Base-by-base conservation (phyloP, 2,888 invertebrate species). In the Synergus japonicus region DNA sequence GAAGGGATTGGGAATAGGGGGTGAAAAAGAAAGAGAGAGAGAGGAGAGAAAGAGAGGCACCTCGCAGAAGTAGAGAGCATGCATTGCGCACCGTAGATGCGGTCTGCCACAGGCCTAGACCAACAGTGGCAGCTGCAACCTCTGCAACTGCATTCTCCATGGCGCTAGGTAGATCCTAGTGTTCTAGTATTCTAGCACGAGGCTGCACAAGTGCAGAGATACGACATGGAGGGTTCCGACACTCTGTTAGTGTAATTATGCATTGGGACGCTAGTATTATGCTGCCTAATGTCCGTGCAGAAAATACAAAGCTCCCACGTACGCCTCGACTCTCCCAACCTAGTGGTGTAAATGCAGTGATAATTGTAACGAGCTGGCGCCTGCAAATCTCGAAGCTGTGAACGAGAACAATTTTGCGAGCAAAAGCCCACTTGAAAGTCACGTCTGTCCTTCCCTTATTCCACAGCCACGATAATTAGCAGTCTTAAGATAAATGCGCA, bases 71-170 rank as follows among this genome's bases (percentile, higher is more conserved):
- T 73, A 49, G 18, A 60, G 12, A 60, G 83, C 83, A 84, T 83
- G 85, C 86, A 85, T 82, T 85, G 86, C 85, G 81, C 84, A 84
- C 82, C 78, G 85, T 82, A 86, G 86, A 88, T 88, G 89, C 84
- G 89, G 89, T 87, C 80, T 78, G 82, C 86, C 87, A 76, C 86
- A 85, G 78, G 84, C 82, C 84, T 85, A 82, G 82, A 82, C 77
- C 81, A 37, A 83, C 83, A 83, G 83, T 81, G 81, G 84, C 82
- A 84, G 83, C 85, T 83, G 85, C 84, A 83, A 81, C 83, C 83
- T 82, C 81, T 81, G 82, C 78, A 79, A 79, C 81, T 84, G 84
- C 85, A 83, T 12, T 60, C 5, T 60, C 41, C 46, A n/a, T 37
- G 3, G 9, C 12, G 8, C 8, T n/a, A 15, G 49, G 29, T 9